phyloP scores from a whole-genome alignment of 2,113 vertebrate genomes.

The Sceloporus undulatus region DNA sequence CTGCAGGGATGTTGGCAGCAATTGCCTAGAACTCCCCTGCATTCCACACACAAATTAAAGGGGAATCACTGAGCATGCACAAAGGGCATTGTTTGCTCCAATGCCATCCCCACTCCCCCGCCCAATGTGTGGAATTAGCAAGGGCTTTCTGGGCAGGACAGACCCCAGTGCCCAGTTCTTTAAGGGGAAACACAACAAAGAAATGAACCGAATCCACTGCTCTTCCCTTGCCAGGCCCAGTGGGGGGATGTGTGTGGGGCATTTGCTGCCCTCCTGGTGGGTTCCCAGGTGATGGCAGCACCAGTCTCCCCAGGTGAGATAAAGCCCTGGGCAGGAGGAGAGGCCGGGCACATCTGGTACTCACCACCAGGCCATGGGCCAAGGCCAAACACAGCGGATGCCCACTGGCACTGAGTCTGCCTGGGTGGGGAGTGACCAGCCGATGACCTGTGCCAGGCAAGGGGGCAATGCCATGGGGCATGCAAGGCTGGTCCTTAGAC shows the following conservation, averaged over 20 bases:
- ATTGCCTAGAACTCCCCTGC: background rate
- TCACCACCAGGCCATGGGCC: background rate
- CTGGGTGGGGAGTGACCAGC: no score
- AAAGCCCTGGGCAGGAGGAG: no score
- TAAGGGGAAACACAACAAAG: background rate
- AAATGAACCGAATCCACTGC: no score
- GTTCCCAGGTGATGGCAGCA: background rate
- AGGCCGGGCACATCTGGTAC: background rate
- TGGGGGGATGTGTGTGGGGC: no score
- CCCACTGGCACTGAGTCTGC: no score
- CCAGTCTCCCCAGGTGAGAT: background rate
- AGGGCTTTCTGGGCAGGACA: no score
- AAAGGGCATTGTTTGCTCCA: background rate
- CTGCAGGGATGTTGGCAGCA: background rate
- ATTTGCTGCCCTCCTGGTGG: no score
- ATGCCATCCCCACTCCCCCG: background rate
- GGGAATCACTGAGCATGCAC: background rate
- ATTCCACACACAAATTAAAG: no score
- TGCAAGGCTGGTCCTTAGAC: rapidly evolving
- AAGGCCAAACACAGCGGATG: rapidly evolving
- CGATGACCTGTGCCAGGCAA: no score
- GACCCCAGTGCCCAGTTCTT: no score
- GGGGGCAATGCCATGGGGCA: no score
- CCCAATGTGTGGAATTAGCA: background rate
- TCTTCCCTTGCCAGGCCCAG: no score